Base-by-base conservation (phyloP, 2,888 invertebrate genomes). In the Clepsis dumicolana region DNA sequence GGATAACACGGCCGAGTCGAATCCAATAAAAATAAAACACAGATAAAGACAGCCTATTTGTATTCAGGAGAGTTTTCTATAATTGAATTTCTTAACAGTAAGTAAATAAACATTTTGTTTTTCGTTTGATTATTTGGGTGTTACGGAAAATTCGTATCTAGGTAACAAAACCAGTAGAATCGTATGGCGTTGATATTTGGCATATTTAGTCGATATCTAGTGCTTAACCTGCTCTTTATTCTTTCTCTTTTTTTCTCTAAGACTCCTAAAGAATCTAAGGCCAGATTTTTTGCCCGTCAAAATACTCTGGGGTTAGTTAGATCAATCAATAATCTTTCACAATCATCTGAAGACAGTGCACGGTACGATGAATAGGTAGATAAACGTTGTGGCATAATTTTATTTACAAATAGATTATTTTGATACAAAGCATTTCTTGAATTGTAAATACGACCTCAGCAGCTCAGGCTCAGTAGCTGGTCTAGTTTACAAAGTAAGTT, bases 41-140 rank as follows among this genome's bases (percentile, higher is more conserved):
- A 16, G 44, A 44, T 16, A 44, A 44, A 44, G 44, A 7, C 8
- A 8, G 44, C 44, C 18, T 44, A 44, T 44, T 44, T 44, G 18
- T 44, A 44, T 44, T 44, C 44, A 1, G n/a, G 44, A 44, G 44
- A 44, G 44, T 44, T 18, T 16, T 18, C 44, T 18, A 16, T 44
- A 44, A 44, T 44, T 44, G 44, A 44, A 44, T 44, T 44, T 16
- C 16, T 16, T 44, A 16, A 2, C 44, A 44, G 44, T 44, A 18
- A 18, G 44, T 44, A 44, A 44, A 44, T 18, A 44, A 44, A 16
- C 44, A 44, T 14, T 18, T 38, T 44, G n/a, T 44, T 44, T 44
- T 16, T 18, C 44, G 44, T 44, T 44, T 44, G 44, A 44, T 44
- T 44, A 41, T 41, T 41, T 16, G 41, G 16, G 44, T 16, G 16